phyloP scores from a whole-genome alignment of 2,113 vertebrate genomes.

The Ia io region DNA sequence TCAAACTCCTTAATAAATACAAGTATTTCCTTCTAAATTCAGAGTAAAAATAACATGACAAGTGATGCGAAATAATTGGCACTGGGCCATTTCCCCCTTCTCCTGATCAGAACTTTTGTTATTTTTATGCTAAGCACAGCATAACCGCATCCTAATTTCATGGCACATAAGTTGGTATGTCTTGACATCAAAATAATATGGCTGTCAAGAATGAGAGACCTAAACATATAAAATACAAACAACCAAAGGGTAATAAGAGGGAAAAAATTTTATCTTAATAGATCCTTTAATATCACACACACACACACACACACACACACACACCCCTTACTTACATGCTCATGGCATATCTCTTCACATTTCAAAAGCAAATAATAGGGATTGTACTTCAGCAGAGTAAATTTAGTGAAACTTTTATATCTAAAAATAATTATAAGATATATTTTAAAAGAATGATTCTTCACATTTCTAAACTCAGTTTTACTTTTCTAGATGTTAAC shows the following conservation, averaged over 20 bases:
- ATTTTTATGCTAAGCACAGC: background rate
- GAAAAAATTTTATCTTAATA: background rate
- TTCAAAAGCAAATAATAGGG: background rate
- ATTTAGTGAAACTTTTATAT: background rate
- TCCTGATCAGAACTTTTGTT: background rate
- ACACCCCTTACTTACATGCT: fast-evolving
- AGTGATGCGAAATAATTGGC: background rate
- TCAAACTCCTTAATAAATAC: background rate
- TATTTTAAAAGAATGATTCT: background rate
- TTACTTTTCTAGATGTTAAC: background rate
- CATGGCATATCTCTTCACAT: fast-evolving
- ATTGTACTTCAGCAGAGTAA: background rate
- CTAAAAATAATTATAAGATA: background rate
- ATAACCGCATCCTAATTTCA: background rate
- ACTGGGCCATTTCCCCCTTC: background rate
- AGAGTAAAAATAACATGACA: background rate
- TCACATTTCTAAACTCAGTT: background rate
- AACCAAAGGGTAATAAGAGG: background rate
- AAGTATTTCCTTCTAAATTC: background rate
- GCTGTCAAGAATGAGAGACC: background rate
- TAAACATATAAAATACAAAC: background rate
- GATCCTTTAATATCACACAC: background rate
- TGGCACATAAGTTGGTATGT: background rate
- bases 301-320: background rate
- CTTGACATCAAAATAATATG: background rate